Evolutionary conservation across 2,113 vertebrate species (phyloP).

Genomic region (Chiloscyllium plagiosum): DNA sequence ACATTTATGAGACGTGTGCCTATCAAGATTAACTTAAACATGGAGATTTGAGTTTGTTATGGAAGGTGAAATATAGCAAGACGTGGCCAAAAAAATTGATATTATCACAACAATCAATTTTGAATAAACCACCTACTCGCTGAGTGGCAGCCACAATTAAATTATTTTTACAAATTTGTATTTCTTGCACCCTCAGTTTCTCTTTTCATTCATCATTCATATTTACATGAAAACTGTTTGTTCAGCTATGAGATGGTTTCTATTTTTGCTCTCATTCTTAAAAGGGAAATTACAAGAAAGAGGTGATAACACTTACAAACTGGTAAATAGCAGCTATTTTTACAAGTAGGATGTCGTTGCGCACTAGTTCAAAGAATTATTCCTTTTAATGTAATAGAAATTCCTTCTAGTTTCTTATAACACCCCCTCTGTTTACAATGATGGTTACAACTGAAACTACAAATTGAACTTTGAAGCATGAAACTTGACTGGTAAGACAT

Average conservation of each 20-base stretch:
- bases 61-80: no score
- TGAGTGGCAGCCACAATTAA: background rate
- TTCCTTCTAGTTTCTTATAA: constrained; percentile 31
- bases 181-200: background rate
- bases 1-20: background rate
- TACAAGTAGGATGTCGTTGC: background rate
- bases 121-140: constrained; percentile 17
- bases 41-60: background rate
- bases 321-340: constrained; percentile 22
- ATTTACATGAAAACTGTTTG: constrained; percentile 8
- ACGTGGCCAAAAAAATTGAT: background rate
- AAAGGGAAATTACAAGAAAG: constrained; percentile 36
- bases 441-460: constrained; percentile 22
- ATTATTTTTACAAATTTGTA: constrained; percentile 16
- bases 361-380: constrained; percentile 16
- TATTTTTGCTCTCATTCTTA: constrained; percentile 7
- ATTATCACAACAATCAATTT: background rate
- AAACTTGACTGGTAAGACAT: constrained; percentile 3
- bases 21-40: background rate
- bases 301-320: constrained; percentile 23
- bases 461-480: background rate
- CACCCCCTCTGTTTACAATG: constrained; percentile 32
- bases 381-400: constrained; percentile 21
- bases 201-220: constrained; percentile 28
- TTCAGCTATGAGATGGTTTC: background rate